phyloP scores from a whole-genome alignment of 2,888 invertebrate species.

The Catonia carolina region DNA sequence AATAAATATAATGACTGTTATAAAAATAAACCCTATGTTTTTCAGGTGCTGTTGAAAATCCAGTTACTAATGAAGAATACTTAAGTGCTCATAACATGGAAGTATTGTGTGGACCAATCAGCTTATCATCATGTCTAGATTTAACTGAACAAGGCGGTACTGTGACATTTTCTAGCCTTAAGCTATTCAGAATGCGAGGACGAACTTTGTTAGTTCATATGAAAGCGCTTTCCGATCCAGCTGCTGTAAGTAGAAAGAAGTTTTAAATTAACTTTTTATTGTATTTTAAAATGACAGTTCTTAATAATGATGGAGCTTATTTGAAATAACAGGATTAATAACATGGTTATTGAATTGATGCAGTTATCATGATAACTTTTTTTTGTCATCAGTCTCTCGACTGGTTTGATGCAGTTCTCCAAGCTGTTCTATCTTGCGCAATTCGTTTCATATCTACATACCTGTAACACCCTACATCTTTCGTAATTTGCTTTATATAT shows the following conservation, averaged over 20 bases:
- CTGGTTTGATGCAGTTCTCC: too few relatives aligned
- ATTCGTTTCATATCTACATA: too few relatives aligned
- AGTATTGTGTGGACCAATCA: slow-evolving; percentile 81
- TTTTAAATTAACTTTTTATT: not conserved
- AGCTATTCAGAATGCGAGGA: slow-evolving; percentile 68
- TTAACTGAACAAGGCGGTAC: slow-evolving; percentile 77
- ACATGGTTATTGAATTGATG: too few relatives aligned
- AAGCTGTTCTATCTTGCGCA: not conserved
- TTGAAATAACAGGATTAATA: too few relatives aligned
- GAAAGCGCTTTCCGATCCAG: slow-evolving; percentile 49
- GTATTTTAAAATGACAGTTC: not conserved
- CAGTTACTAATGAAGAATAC: slow-evolving; percentile 72
- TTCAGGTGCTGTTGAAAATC: slow-evolving; percentile 53
- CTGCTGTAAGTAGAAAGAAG: slow-evolving; percentile 10
- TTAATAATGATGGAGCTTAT: not conserved
- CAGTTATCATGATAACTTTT: too few relatives aligned
- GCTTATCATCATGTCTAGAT: slow-evolving; percentile 74
- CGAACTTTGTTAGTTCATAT: slow-evolving; percentile 75
- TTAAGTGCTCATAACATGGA: slow-evolving; percentile 82
- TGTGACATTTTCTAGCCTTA: slow-evolving; percentile 79
- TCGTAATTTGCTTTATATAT: too few relatives aligned
- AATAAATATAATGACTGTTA: too few relatives aligned
- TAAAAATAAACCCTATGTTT: too few relatives aligned
- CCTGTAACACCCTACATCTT: too few relatives aligned
- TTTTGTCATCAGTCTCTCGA: too few relatives aligned